Percentiles rank a stretch among this genome's conserved stretches.
Evolutionary conservation across 2,113 vertebrate species (phyloP).

Genomic region (Phalacrocorax aristotelis): DNA sequence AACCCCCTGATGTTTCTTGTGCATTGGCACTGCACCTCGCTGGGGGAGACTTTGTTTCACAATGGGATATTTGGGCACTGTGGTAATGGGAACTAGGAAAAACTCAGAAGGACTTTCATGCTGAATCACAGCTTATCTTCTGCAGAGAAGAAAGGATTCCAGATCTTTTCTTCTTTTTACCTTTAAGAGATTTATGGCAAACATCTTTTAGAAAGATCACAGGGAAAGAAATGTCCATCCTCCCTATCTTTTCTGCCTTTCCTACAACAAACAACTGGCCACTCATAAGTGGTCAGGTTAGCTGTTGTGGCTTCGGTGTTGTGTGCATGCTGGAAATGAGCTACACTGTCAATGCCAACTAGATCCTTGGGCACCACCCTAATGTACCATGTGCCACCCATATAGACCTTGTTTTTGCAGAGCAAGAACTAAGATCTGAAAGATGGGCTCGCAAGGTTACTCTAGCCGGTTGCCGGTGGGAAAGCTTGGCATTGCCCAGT

Average conservation of each 20-base stretch:
- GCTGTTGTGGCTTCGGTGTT: neutral
- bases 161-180: neutral
- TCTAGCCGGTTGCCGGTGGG: neutral
- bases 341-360: neutral
- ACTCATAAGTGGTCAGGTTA: neutral
- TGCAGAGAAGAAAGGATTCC: neutral
- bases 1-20: conserved; percentile 49
- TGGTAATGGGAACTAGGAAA: neutral
- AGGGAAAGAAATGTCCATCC: neutral
- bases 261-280: neutral
- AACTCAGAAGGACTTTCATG: neutral
- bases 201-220: neutral
- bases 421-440: neutral
- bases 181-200: neutral
- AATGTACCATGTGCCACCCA: neutral
- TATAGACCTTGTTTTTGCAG: neutral
- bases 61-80: conserved; percentile 51
- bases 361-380: neutral
- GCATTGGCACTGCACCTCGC: conserved; percentile 7
- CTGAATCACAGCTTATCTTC: conserved; percentile 30
- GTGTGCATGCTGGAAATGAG: neutral
- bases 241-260: neutral
- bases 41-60: conserved; percentile 40
- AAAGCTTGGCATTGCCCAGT: neutral
- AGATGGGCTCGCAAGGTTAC: neutral